Conservation (phyloP, 2,888 invertebrate genomes). For the Xylocampa areola region DNA sequence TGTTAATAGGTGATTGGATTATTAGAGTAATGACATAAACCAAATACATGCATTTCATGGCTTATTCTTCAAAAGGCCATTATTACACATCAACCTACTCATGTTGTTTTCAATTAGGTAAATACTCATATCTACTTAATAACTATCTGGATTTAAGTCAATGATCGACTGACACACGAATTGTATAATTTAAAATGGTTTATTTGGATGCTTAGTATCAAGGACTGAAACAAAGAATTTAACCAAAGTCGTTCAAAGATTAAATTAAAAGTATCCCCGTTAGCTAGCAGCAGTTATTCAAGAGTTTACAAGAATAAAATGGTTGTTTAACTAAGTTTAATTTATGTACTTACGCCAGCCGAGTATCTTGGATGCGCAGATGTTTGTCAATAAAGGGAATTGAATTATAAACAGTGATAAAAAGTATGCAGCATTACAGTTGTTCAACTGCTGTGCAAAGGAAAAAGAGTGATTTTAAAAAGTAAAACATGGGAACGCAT, state of each 20-base stretch:
- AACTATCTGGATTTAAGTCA: no score
- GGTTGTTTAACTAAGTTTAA: constrained; percentile 79
- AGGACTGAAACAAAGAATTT: constrained; percentile 19
- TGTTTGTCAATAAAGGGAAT: constrained; percentile 81
- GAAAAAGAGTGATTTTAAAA: constrained; percentile 55
- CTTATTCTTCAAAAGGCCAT: no score
- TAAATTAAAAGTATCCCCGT: constrained; percentile 68
- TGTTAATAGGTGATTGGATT: no score
- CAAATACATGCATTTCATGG: no score
- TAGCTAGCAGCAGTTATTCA: constrained; percentile 67
- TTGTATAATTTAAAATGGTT: no score
- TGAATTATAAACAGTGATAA: constrained; percentile 57
- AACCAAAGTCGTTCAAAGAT: constrained; percentile 47
- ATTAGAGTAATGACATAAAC: no score
- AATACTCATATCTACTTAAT: no score
- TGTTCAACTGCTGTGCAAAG: constrained; percentile 45
- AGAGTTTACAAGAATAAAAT: constrained; percentile 76
- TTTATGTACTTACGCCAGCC: constrained; percentile 74
- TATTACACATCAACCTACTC: no score
- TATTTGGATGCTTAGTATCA: no score
- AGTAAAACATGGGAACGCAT: constrained; percentile 79
- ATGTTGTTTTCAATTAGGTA: no score
- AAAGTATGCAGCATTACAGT: constrained; percentile 57
- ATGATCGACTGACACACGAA: no score
- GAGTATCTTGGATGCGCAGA: constrained; percentile 75